These are phyloP conservation scores for Drosophila demipolita DNA, from an alignment of 2,888 invertebrate species.

Conservation along the genomic window DNA sequence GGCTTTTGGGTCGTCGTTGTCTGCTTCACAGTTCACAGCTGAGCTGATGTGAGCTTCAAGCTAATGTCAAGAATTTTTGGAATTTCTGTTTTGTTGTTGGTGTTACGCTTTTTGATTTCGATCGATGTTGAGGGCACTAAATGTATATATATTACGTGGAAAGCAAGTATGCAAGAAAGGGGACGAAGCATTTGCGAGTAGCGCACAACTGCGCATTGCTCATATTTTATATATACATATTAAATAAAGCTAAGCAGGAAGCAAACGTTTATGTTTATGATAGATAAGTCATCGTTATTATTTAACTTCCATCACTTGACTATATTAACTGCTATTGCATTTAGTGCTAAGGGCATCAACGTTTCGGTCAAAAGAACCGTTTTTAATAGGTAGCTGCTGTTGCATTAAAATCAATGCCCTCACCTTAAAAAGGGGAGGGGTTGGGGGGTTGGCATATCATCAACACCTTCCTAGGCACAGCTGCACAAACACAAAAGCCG, in stretches of 20 bases:
- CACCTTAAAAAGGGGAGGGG: constrained; percentile 36
- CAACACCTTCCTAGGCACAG: constrained; percentile 70
- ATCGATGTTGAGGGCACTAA: constrained; percentile 66
- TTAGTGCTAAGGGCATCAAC: constrained; percentile 24
- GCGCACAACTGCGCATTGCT: constrained; percentile 72
- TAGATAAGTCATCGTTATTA: constrained; percentile 4
- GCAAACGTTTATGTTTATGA: constrained; percentile 1
- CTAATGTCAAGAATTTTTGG: constrained; percentile 66
- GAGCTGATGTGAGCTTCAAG: constrained; percentile 47
- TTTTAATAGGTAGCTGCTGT: constrained; percentile 7
- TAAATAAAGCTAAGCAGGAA: constrained; percentile 5
- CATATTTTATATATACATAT: constrained; percentile 30
- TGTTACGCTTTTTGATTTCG: constrained; percentile 83
- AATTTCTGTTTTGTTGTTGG: constrained; percentile 73
- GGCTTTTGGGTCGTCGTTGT: constrained; percentile 23
- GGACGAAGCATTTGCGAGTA: constrained; percentile 67
- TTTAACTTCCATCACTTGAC: not conserved
- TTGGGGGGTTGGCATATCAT: constrained; percentile 56
- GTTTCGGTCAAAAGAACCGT: constrained; percentile 21
- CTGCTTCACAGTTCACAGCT: constrained; percentile 59
- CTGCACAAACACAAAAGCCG: constrained; percentile 69
- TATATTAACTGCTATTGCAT: not conserved
- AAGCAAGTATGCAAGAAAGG: constrained; percentile 51
- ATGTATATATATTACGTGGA: constrained; percentile 53
- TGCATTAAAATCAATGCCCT: constrained; percentile 71